Conservation (phyloP, 2,797 vertebrate species). For the Lemur catta region DNA sequence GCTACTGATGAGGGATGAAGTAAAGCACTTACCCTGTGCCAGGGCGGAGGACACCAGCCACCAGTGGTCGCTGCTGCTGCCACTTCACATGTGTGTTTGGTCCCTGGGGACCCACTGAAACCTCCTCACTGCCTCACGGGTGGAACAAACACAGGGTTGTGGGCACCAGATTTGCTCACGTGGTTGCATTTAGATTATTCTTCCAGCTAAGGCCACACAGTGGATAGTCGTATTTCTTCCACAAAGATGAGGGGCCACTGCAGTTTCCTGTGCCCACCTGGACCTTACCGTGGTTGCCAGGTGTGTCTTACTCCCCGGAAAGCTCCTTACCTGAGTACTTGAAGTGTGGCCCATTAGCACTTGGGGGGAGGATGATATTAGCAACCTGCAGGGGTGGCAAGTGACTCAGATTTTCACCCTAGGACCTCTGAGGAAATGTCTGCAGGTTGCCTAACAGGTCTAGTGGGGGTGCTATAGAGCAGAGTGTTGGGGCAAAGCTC, state of each 20-base stretch:
- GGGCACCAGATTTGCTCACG: not conserved
- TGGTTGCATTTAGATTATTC: not conserved
- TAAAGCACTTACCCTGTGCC: not conserved
- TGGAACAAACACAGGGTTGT: not conserved
- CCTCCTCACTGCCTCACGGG: not conserved
- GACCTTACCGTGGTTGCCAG: not conserved
- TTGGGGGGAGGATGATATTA: not conserved
- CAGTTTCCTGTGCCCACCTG: not conserved
- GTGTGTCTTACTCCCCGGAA: not conserved
- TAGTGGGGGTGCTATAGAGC: not conserved
- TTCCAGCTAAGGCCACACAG: not conserved
- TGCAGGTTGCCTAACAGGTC: not conserved
- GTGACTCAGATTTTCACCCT: accelerated
- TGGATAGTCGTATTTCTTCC: not conserved
- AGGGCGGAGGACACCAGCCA: not conserved
- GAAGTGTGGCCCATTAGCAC: not conserved
- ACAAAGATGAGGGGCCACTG: not conserved
- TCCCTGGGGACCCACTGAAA: not conserved
- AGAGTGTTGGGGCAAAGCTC: not conserved
- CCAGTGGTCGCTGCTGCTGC: accelerated
- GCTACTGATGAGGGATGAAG: not conserved
- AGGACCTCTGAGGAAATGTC: not conserved
- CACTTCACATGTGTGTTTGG: not conserved
- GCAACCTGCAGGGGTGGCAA: accelerated
- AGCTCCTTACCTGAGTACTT: not conserved